Percentiles rank a stretch among this genome's conserved stretches.
Conservation (phyloP, 2,888 invertebrate species). For the Therioaphis trifolii region DNA sequence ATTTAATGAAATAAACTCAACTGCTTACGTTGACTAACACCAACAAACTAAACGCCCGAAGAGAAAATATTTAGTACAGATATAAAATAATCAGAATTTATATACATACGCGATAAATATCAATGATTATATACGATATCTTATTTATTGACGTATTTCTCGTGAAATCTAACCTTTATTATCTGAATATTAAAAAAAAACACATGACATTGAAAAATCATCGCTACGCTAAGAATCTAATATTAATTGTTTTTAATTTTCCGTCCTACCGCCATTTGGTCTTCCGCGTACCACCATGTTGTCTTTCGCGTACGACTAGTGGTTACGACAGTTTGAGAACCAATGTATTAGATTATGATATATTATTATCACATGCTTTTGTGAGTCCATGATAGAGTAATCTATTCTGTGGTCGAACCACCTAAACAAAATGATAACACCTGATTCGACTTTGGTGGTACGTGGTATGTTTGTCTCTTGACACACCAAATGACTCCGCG, state of each 20-base stretch:
- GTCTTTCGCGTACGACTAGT: neutral
- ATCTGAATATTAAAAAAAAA: conserved; percentile 12
- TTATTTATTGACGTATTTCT: conserved; percentile 34
- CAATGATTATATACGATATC: conserved; percentile 33
- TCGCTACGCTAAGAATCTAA: conserved; percentile 14
- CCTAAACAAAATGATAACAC: conserved; percentile 32
- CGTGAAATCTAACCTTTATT: conserved; percentile 17
- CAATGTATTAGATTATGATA: neutral
- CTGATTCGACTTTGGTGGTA: too few relatives aligned
- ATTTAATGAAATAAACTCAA: too few relatives aligned
- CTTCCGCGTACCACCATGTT: too few relatives aligned
- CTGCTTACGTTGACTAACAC: too few relatives aligned
- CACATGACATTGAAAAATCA: conserved; percentile 14
- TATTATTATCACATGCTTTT: neutral
- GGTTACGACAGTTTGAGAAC: neutral
- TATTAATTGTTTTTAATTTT: neutral
- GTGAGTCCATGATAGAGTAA: neutral
- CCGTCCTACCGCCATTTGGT: too few relatives aligned
- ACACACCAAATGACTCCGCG: too few relatives aligned
- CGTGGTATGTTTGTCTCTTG: too few relatives aligned
- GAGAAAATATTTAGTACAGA: too few relatives aligned
- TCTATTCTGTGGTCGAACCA: neutral
- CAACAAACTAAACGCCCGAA: too few relatives aligned
- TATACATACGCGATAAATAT: neutral
- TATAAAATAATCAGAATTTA: conserved; percentile 27